Conservation (phyloP, 2,113 vertebrate species). For the Rhynchomys soricoides region DNA sequence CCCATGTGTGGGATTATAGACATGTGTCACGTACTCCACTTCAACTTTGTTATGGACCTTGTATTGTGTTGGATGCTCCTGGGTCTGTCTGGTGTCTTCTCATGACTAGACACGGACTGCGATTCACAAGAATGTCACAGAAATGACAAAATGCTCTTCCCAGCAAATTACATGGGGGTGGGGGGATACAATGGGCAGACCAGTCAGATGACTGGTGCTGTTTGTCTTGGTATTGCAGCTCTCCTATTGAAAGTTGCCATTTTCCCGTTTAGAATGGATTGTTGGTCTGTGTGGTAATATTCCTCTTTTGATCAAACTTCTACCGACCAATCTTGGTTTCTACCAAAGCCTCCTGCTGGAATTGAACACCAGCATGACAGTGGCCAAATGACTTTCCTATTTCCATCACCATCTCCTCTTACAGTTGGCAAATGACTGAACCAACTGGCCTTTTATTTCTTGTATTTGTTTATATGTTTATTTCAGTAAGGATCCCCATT, state of each 20-base stretch:
- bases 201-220: not conserved
- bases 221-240: not conserved
- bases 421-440: not conserved
- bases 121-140: not conserved
- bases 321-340: not conserved
- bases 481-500: not conserved
- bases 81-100: not conserved
- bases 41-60: not conserved
- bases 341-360: not conserved
- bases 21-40: not conserved
- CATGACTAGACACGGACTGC: not conserved
- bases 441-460: not conserved
- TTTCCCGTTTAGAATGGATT: not conserved
- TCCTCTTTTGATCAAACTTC: not conserved
- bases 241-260: not conserved
- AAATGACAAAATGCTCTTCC: not conserved
- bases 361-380: not conserved
- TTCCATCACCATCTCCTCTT: not conserved
- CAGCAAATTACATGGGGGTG: not conserved
- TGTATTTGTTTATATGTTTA: not conserved
- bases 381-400: constrained; percentile 5
- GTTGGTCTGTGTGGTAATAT: not conserved
- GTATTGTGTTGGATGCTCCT: not conserved
- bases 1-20: not conserved
- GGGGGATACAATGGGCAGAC: fast-evolving